Percentiles rank a stretch among this genome's conserved stretches.
Conservation (phyloP, 2,113 vertebrate species). For the Condylura cristata region DNA sequence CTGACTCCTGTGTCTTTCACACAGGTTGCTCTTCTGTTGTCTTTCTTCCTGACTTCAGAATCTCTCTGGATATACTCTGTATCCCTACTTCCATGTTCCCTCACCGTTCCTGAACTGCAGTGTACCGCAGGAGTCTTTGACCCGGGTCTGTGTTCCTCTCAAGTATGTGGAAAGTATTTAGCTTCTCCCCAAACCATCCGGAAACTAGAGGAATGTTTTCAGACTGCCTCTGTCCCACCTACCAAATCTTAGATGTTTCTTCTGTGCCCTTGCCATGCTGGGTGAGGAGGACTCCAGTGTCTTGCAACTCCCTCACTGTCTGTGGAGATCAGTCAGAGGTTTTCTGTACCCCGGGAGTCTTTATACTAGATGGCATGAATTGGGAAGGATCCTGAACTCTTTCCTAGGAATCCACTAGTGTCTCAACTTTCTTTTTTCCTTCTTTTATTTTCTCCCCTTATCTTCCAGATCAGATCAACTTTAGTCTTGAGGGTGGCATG, state of each 20-base stretch:
- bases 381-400: neutral
- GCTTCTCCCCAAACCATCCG: neutral
- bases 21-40: neutral
- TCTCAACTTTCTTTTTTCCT: neutral
- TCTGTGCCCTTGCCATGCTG: neutral
- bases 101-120: neutral
- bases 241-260: neutral
- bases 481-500: too few species aligned
- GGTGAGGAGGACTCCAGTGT: neutral
- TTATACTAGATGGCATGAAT: neutral
- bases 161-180: neutral
- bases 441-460: neutral
- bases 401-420: neutral
- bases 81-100: neutral
- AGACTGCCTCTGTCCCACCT: neutral
- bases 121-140: neutral
- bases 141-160: neutral
- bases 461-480: too few species aligned
- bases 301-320: neutral
- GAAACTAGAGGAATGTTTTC: neutral
- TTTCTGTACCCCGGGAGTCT: neutral
- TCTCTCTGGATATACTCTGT: neutral
- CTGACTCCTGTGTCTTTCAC: neutral
- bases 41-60: neutral
- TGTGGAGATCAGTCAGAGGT: neutral